A percentile compares a stretch with the other conserved stretches of the same genome.
Conservation (phyloP, 2,797 vertebrate genomes). For the Halcyon smyrnensis region DNA sequence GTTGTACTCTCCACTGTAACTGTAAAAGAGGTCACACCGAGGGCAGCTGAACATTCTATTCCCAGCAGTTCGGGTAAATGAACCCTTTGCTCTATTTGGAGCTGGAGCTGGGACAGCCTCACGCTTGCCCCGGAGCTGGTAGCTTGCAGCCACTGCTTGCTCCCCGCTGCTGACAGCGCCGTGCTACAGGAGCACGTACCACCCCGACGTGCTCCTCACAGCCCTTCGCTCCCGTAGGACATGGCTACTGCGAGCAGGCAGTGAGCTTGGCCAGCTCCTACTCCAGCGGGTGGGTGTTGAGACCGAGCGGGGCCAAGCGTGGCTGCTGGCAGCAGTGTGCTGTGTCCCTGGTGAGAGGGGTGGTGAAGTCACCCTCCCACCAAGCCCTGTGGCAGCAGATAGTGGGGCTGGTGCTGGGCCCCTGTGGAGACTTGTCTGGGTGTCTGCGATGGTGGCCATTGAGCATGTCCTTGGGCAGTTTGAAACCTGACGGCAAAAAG, state of each 20-base stretch:
- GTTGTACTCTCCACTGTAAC: background rate
- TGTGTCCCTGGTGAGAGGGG: background rate
- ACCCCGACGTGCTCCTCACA: accelerated
- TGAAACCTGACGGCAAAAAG: background rate
- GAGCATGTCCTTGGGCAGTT: accelerated
- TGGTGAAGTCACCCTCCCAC: background rate
- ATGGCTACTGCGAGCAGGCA: accelerated
- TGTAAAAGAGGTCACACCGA: background rate
- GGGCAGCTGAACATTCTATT: background rate
- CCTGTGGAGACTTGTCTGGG: accelerated
- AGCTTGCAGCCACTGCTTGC: background rate
- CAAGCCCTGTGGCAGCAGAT: accelerated
- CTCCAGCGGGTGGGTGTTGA: accelerated
- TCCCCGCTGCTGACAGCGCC: background rate
- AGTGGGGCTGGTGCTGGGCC: accelerated
- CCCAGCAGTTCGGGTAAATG: background rate
- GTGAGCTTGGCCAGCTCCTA: accelerated
- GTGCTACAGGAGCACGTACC: accelerated
- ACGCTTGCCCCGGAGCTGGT: background rate
- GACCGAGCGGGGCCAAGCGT: accelerated
- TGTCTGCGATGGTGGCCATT: accelerated
- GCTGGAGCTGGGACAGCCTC: background rate
- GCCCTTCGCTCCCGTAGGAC: accelerated
- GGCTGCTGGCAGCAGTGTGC: accelerated
- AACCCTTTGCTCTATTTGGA: background rate